phyloP scores from a whole-genome alignment of 1,140 invertebrate species.

The Panagrolaimus sp. region DNA sequence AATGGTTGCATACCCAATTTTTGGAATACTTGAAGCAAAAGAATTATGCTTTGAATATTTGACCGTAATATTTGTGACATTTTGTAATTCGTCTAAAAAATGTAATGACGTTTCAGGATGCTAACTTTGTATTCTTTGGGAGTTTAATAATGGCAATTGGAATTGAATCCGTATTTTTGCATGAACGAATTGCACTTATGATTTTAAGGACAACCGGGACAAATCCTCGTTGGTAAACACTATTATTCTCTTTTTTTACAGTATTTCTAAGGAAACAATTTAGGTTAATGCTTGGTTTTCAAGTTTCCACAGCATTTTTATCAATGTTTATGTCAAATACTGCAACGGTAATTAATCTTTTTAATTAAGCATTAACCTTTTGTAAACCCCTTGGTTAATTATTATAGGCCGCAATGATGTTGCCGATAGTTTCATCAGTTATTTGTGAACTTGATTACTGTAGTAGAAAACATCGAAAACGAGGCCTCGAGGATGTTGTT shows the following conservation, averaged over 20 bases:
- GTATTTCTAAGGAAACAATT: slow-evolving; percentile 22
- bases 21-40: slow-evolving; percentile 12
- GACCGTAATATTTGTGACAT: no score
- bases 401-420: slow-evolving; percentile 44
- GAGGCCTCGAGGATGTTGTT: not conserved
- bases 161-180: slow-evolving; percentile 75
- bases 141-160: slow-evolving; percentile 74
- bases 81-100: no score
- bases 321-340: slow-evolving; percentile 63
- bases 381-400: slow-evolving; percentile 60
- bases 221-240: slow-evolving; percentile 60
- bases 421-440: slow-evolving; percentile 47
- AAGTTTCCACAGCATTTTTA: slow-evolving; percentile 34
- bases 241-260: slow-evolving; percentile 37
- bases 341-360: slow-evolving; percentile 58
- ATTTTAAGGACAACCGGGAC: slow-evolving; percentile 72
- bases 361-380: slow-evolving; percentile 70
- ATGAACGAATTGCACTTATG: slow-evolving; percentile 73
- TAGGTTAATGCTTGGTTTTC: slow-evolving; percentile 44
- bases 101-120: slow-evolving; percentile 63
- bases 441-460: slow-evolving; percentile 46
- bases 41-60: not conserved
- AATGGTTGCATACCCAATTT: not conserved
- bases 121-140: slow-evolving; percentile 73
- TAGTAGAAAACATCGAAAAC: slow-evolving; percentile 4